Evolutionary conservation across 2,113 vertebrate genomes (phyloP).

Genomic region (Neomonachus schauinslandi): DNA sequence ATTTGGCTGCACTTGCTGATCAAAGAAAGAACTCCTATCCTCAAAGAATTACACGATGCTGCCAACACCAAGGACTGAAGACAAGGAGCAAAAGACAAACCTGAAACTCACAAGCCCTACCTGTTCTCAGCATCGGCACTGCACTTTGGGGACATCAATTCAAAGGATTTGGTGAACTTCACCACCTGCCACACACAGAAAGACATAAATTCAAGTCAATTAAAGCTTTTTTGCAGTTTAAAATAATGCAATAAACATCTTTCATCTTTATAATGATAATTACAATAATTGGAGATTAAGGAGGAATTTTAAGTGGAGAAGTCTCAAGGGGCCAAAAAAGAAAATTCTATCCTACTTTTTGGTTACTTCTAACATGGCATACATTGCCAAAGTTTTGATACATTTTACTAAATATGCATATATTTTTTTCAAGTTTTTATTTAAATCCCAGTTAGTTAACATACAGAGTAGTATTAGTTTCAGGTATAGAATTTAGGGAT

Average conservation of each 20-base stretch:
- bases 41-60: neutral
- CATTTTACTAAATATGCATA: neutral
- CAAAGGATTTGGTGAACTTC: constrained; percentile 99
- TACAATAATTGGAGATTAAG: constrained; percentile 51
- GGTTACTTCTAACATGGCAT: neutral
- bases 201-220: constrained; percentile 57
- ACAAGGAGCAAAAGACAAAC: neutral
- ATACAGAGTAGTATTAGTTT: neutral
- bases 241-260: constrained; percentile 23
- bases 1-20: neutral
- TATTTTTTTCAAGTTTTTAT: neutral
- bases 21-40: neutral
- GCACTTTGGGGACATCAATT: constrained; percentile 98
- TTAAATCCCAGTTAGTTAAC: neutral
- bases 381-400: neutral
- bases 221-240: constrained; percentile 52
- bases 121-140: constrained; percentile 97
- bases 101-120: constrained; percentile 82
- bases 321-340: neutral
- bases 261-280: constrained; percentile 12
- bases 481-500: neutral
- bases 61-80: neutral
- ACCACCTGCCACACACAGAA: constrained; percentile 91
- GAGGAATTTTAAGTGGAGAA: constrained; percentile 41
- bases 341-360: constrained; percentile 12